Evolutionary conservation across 2,797 vertebrate genomes (phyloP).

Genomic region (Sorex maritimensis): DNA sequence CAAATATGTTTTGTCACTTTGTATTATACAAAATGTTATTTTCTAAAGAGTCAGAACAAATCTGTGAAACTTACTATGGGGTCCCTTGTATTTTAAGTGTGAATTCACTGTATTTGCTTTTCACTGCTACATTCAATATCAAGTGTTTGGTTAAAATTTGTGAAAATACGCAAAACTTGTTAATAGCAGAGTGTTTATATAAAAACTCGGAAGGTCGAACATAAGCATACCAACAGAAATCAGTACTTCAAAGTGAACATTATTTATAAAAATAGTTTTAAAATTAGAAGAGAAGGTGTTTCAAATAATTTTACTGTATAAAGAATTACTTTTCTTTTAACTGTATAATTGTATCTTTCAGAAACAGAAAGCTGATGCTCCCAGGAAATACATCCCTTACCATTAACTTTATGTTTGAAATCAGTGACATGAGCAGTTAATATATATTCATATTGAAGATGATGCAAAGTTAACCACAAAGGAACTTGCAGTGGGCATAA

Average conservation of each 20-base stretch:
- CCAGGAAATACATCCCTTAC: slow-evolving; percentile 80
- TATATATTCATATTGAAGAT: slow-evolving; percentile 79
- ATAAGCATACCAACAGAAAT: slow-evolving; percentile 89
- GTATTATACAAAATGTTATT: slow-evolving; percentile 91
- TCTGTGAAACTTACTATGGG: slow-evolving; percentile 89
- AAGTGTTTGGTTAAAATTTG: slow-evolving; percentile 89
- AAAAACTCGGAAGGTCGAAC: slow-evolving; percentile 92
- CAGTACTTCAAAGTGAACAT: slow-evolving; percentile 90
- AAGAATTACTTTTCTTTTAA: slow-evolving; percentile 92
- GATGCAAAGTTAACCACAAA: slow-evolving; percentile 74
- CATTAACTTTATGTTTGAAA: slow-evolving; percentile 83
- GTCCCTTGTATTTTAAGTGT: slow-evolving; percentile 90
- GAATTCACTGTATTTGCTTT: slow-evolving; percentile 89
- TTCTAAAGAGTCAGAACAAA: slow-evolving; percentile 88
- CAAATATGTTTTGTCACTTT: slow-evolving; percentile 90
- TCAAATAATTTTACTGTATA: slow-evolving; percentile 91
- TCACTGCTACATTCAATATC: slow-evolving; percentile 87
- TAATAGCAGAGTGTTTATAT: slow-evolving; percentile 90
- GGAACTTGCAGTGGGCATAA: slow-evolving; percentile 71
- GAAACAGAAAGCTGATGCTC: slow-evolving; percentile 86
- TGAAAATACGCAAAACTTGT: slow-evolving; percentile 88
- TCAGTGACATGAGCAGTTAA: slow-evolving; percentile 81
- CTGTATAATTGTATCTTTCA: slow-evolving; percentile 91
- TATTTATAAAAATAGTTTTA: slow-evolving; percentile 91
- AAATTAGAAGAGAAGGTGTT: slow-evolving; percentile 91